Percentiles rank a stretch among this genome's conserved stretches.
phyloP scores from a whole-genome alignment of 1,140 invertebrate genomes.

The Neodiprion fabricii region DNA sequence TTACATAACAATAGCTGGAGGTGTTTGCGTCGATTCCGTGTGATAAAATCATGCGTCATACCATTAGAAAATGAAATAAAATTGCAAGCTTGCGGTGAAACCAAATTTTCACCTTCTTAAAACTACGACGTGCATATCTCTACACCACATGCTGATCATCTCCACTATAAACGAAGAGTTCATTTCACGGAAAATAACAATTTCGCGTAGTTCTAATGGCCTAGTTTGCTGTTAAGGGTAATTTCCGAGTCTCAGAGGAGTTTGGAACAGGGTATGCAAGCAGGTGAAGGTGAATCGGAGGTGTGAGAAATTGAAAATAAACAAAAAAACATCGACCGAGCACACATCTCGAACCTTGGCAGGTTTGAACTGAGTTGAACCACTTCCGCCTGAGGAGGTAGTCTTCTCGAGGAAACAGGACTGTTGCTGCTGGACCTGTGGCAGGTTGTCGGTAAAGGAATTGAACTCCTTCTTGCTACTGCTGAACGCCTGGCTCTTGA shows the following conservation, averaged over 20 bases:
- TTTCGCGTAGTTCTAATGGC: background rate
- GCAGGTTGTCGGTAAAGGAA: slow-evolving; percentile 18
- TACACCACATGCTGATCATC: slow-evolving; percentile 3
- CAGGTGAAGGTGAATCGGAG: background rate
- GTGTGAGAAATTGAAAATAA: background rate
- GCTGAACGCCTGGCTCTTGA: slow-evolving; percentile 49
- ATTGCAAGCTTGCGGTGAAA: too few species aligned
- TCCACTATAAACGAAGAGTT: background rate
- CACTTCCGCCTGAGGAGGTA: slow-evolving; percentile 32
- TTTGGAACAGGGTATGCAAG: background rate
- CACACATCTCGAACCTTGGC: slow-evolving; percentile 51
- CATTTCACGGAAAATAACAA: background rate
- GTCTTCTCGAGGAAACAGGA: slow-evolving; percentile 50
- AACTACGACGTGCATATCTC: background rate
- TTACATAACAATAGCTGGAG: background rate
- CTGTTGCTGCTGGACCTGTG: slow-evolving; percentile 45
- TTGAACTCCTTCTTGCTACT: slow-evolving; percentile 44
- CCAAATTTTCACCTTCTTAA: too few species aligned
- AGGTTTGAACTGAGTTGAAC: slow-evolving; percentile 35
- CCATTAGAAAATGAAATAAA: too few species aligned
- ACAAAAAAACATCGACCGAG: background rate
- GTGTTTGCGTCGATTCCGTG: background rate
- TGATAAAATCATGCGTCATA: slow-evolving; percentile 5
- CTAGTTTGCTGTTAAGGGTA: background rate
- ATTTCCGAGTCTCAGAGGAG: background rate